Evolutionary conservation across 2,797 vertebrate species (phyloP), one percentile per base, ranked within the genome.

Genomic region (Psittacula derbiana): DNA sequence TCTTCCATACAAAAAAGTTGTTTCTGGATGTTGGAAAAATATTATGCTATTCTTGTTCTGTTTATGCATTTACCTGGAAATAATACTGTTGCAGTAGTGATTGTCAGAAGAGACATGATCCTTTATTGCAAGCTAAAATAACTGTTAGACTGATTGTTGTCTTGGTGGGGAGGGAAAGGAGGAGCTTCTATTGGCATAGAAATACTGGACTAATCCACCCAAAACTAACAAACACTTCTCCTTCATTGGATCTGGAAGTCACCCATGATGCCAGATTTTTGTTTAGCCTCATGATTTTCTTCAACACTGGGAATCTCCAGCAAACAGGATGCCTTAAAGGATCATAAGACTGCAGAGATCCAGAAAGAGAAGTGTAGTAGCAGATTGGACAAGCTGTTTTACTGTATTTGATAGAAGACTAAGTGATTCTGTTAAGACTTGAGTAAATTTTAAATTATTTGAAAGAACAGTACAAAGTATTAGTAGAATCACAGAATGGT

Each of bases 81-180:
- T 12, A 76, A 3, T 9, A 11, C 2, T 50, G 19, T 50, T 91
- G 40, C 41, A 40, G 24, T 47, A 79, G 11, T 0, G 0, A 13
- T 75, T 85, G 25, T 76, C 50, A 50, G 33, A 79, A 74, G 21
- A 89, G 16, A 41, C 4, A 36, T 12, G 12, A 5, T 2, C 36
- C 71, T 80, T 62, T 66, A 61, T 40, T 70, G 23, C 6, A 72
- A 67, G 79, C 10, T 1, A 15, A 24, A 24, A 5, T 49, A 60
- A 5, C 3, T 40, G 5, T 66, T 47, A 33, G 19, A 17, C 8
- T 66, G 8, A 3, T 25, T 73, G 16, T 46, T 89, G 15, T 64
- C 46, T 4, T 60, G 28, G 8, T 33, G 11, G 6, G 10, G 11
- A 8, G 18, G 4, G 12, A 18, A 40, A 19, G 12, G 17, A 44